Conservation (phyloP, 2,797 vertebrate genomes). For the Poecile montanus region DNA sequence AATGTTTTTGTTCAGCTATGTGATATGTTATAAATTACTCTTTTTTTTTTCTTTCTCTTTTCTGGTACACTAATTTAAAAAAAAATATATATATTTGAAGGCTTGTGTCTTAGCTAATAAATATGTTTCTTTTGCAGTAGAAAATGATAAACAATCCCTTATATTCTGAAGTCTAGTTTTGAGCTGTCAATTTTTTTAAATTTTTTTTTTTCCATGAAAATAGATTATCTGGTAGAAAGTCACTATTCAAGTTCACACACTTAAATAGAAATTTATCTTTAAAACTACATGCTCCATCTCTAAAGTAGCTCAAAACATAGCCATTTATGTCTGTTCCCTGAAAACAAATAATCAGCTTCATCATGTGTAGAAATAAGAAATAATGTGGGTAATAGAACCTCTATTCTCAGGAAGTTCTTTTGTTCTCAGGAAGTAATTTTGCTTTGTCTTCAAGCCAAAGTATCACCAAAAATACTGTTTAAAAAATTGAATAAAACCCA, state of each 20-base stretch:
- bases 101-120: not conserved
- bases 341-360: not conserved
- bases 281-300: not conserved
- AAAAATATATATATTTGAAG: not conserved
- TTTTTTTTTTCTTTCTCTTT: not conserved
- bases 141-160: not conserved
- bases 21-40: not conserved
- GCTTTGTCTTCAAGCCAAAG: not conserved
- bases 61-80: not conserved
- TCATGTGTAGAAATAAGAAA: not conserved
- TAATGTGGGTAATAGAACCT: not conserved
- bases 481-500: not conserved
- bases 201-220: not conserved
- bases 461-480: not conserved
- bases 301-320: not conserved
- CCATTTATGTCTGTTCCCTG: not conserved
- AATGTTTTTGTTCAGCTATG: not conserved
- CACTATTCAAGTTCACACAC: not conserved
- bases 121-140: not conserved
- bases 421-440: not conserved
- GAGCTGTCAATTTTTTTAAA: not conserved
- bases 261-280: not conserved
- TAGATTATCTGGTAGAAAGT: not conserved
- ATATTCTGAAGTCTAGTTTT: not conserved
- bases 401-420: not conserved